Evolutionary conservation across 2,888 invertebrate species (phyloP).

Genomic region (Limnephilus marmoratus): DNA sequence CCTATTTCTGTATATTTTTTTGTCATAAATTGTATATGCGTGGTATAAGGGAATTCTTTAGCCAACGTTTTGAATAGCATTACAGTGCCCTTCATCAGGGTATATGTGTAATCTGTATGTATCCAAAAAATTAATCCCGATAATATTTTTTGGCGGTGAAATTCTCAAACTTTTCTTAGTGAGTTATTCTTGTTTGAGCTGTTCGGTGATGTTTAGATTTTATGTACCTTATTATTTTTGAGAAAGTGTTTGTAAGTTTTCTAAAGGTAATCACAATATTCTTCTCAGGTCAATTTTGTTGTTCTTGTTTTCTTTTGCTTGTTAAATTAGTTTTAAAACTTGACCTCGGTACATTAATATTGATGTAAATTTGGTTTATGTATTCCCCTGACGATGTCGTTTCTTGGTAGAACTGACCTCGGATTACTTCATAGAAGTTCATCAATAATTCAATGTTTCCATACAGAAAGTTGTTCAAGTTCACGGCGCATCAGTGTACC

Average conservation of each 20-base stretch:
- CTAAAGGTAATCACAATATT: neutral
- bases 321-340: neutral
- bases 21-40: too few relatives aligned
- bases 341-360: neutral
- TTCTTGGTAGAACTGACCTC: neutral
- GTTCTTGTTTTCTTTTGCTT: neutral
- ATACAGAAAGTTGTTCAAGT: neutral
- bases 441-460: neutral
- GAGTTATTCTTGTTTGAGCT: too few relatives aligned
- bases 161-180: too few relatives aligned
- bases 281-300: neutral
- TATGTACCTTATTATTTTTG: too few relatives aligned
- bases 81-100: too few relatives aligned
- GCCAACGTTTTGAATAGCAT: too few relatives aligned
- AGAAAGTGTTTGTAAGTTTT: neutral
- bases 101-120: too few relatives aligned
- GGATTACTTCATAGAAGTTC: neutral
- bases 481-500: neutral
- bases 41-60: too few relatives aligned
- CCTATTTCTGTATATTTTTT: too few relatives aligned
- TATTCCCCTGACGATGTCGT: neutral
- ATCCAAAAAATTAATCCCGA: too few relatives aligned
- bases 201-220: too few relatives aligned
- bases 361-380: neutral
- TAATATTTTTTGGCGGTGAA: too few relatives aligned